phyloP scores from a whole-genome alignment of 1,140 invertebrate species.

The Camponotus floridanus region DNA sequence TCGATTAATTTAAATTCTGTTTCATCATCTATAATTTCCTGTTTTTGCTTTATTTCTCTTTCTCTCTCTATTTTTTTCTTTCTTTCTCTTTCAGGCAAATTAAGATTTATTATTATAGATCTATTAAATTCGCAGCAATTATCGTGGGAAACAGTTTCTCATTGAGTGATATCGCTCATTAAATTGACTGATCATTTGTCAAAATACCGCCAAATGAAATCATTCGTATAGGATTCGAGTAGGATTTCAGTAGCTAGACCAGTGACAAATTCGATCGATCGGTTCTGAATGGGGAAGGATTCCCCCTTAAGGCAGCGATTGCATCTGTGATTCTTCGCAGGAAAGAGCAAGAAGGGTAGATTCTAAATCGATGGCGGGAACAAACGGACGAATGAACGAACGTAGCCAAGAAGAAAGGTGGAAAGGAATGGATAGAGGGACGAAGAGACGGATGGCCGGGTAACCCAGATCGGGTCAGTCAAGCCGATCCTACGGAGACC shows the following conservation, averaged over 20 bases:
- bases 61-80: background rate
- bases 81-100: background rate
- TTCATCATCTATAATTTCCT: background rate
- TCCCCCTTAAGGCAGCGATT: background rate
- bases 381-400: constrained; percentile 80
- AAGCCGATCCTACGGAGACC: constrained; percentile 78
- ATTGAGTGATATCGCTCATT: constrained; percentile 15
- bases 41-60: background rate
- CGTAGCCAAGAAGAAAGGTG: constrained; percentile 70
- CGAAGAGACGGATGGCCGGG: constrained; percentile 85
- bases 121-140: background rate
- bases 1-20: background rate
- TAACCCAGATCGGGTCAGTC: constrained; percentile 86
- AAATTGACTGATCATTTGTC: constrained; percentile 25
- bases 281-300: constrained; percentile 66
- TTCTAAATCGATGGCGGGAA: constrained; percentile 70
- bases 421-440: constrained; percentile 75
- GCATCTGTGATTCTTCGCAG: constrained; percentile 7
- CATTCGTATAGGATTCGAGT: constrained; percentile 53
- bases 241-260: background rate
- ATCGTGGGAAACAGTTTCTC: background rate
- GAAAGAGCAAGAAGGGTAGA: constrained; percentile 53
- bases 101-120: background rate
- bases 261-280: constrained; percentile 71
- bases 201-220: constrained; percentile 73